Evolutionary conservation across 2,113 vertebrate species (phyloP).

Genomic region (Gasterosteus nipponicus): DNA sequence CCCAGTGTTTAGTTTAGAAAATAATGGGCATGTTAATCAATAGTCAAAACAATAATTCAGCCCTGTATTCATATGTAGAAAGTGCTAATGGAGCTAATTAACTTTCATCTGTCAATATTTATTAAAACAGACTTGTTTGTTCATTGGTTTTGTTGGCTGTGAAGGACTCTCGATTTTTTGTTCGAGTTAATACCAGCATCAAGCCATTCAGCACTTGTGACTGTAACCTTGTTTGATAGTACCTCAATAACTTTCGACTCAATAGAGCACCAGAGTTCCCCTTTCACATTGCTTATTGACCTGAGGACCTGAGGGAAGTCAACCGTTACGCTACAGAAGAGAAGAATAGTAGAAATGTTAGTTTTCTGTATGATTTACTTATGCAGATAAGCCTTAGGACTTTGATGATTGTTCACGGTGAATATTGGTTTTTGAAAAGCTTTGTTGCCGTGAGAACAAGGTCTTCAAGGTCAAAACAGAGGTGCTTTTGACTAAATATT

Average conservation of each 20-base stretch:
- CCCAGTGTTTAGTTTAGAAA: neutral
- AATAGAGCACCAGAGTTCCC: conserved; percentile 19
- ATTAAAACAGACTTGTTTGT: conserved; percentile 4
- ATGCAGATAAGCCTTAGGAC: too few relatives aligned
- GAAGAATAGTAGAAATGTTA: too few relatives aligned
- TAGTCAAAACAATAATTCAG: neutral
- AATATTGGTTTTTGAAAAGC: too few relatives aligned
- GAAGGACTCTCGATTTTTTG: conserved; percentile 36
- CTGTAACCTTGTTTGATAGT: conserved; percentile 48
- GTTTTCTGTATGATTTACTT: too few relatives aligned
- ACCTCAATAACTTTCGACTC: conserved; percentile 52
- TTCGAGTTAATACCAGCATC: conserved; percentile 23
- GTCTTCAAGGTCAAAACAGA: too few relatives aligned
- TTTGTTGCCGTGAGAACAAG: too few relatives aligned
- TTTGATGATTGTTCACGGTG: too few relatives aligned
- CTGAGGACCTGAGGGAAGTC: conserved; percentile 24
- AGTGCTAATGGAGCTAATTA: neutral
- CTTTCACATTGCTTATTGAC: conserved; percentile 44
- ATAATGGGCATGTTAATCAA: too few relatives aligned
- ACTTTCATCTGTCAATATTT: neutral
- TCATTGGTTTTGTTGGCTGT: neutral
- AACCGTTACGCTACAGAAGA: conserved; percentile 23
- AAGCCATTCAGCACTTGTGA: conserved; percentile 48
- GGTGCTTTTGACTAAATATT: too few relatives aligned
- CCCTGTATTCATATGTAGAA: neutral